Evolutionary conservation across 2,113 vertebrate species (phyloP).

Genomic region (Centropus unirufus): DNA sequence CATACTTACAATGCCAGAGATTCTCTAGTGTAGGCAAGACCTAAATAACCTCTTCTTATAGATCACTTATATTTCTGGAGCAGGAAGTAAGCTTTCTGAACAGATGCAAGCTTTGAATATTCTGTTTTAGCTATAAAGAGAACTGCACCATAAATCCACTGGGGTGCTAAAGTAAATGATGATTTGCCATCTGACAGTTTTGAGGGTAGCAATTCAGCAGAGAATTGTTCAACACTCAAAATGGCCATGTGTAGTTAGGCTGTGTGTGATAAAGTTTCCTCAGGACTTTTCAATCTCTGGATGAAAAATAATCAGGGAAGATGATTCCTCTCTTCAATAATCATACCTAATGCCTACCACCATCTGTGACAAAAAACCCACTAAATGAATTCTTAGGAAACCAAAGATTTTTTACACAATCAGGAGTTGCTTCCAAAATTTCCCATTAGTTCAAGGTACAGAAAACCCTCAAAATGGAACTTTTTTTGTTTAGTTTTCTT

Average conservation of each 20-base stretch:
- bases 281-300: not conserved
- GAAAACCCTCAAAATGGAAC: not conserved
- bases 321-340: not conserved
- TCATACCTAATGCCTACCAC: not conserved
- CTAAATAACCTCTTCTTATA: not conserved
- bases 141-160: not conserved
- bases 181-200: not conserved
- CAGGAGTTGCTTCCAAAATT: not conserved
- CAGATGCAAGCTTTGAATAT: not conserved
- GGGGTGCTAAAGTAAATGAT: not conserved
- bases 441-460: not conserved
- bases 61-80: not conserved
- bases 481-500: not conserved
- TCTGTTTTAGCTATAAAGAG: not conserved
- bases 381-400: not conserved
- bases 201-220: not conserved
- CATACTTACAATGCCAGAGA: not conserved
- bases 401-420: not conserved
- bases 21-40: not conserved
- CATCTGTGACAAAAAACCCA: not conserved
- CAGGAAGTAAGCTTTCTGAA: not conserved
- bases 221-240: not conserved
- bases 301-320: not conserved
- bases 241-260: fast-evolving
- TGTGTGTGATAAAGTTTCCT: not conserved